A percentile compares a stretch with the other conserved stretches of the same genome.
Evolutionary conservation across 2,888 invertebrate species (phyloP).

Genomic region (Drosophila tripunctata): DNA sequence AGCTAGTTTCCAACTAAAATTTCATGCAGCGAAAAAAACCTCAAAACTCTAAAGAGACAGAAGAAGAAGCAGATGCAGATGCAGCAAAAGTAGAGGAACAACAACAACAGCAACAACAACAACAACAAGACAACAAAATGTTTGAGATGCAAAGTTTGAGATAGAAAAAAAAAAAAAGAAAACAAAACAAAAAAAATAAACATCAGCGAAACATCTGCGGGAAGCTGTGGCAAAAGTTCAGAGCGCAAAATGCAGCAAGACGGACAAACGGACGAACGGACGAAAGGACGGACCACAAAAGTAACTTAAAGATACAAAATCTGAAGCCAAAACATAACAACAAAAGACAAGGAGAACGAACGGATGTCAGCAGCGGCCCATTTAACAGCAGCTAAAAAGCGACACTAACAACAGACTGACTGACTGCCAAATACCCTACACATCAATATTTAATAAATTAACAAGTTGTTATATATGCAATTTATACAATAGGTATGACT

Average conservation of each 20-base stretch:
- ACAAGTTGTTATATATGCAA: no score
- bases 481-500: no score
- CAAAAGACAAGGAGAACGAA: conserved; percentile 49
- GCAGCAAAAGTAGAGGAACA: no score
- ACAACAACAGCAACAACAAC: no score
- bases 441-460: neutral
- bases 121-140: conserved; percentile 19
- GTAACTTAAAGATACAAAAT: conserved; percentile 67
- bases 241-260: conserved; percentile 18
- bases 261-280: conserved; percentile 13
- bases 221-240: conserved; percentile 40
- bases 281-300: conserved; percentile 47
- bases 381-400: conserved; percentile 36
- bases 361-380: conserved; percentile 50
- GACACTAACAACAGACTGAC: conserved; percentile 15
- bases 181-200: neutral
- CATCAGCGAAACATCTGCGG: conserved; percentile 27
- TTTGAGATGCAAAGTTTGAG: conserved; percentile 32
- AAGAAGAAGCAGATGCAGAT: no score
- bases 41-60: conserved; percentile 9
- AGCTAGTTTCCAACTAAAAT: neutral
- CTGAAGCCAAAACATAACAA: conserved; percentile 46
- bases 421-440: neutral
- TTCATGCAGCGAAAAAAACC: conserved; percentile 2
- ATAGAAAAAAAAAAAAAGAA: conserved; percentile 9